These are phyloP conservation scores for Hyppa rectilinea DNA, from an alignment of 2,888 invertebrate genomes.

Conservation along the genomic window DNA sequence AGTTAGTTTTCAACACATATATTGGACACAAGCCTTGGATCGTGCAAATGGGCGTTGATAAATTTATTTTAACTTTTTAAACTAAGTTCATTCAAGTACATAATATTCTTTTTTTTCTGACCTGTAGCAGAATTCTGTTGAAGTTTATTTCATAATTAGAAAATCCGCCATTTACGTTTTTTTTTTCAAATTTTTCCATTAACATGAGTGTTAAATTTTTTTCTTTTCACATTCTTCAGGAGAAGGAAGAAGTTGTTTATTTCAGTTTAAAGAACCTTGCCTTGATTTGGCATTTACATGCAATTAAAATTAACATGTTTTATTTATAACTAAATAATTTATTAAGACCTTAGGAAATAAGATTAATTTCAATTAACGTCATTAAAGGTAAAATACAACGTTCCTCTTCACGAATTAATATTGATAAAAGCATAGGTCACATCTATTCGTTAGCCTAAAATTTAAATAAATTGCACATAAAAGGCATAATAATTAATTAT, in stretches of 20 bases:
- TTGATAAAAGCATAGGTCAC: constrained; percentile 17
- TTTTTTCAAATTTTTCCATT: background rate
- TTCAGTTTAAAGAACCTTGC: background rate
- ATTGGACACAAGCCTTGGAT: background rate
- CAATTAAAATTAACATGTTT: background rate
- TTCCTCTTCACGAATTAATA: background rate
- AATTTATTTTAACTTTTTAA: background rate
- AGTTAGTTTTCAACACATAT: too few species aligned
- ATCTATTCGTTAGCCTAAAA: background rate
- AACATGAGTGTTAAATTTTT: background rate
- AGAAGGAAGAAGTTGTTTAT: background rate
- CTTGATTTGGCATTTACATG: background rate
- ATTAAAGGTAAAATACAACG: background rate
- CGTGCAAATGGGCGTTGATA: too few species aligned
- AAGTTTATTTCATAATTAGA: background rate
- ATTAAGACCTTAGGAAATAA: background rate
- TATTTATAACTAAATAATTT: background rate
- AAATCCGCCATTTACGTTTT: background rate
- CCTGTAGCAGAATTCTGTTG: background rate
- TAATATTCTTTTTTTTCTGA: background rate
- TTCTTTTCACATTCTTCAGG: background rate
- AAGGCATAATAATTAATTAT: constrained; percentile 4
- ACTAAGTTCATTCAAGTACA: background rate
- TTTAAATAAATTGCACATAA: constrained; percentile 5
- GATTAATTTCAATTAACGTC: background rate